Base-by-base conservation (phyloP, 2,888 invertebrate species). In the Epistrophe eligans region DNA sequence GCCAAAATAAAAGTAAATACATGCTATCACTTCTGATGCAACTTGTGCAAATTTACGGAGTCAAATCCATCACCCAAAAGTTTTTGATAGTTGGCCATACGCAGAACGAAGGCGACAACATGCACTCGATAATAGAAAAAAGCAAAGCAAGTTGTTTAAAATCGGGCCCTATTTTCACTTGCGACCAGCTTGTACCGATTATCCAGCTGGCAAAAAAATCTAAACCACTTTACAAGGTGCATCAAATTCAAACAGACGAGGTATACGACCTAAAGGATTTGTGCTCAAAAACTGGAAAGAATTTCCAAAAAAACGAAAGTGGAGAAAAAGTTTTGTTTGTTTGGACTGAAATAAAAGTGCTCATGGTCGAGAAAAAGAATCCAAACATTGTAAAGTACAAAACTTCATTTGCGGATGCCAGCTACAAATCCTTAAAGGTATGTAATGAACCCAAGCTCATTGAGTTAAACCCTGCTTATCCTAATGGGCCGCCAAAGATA, bases 1-100 rank as follows among this genome's bases (percentile, higher is more conserved):
- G 72, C 15, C 72, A 72, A 58, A 72, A 58, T 32, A 58, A 72
- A 45, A 72, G 52, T 19, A 72, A 72, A 55, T 72, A 58, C 32
- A 28, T 72, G 17, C n/a, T 72, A 10, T 70, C 40, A 10, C 28
- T 67, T 32, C 17, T 66, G 15, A 66, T 66, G 32, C 66, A 66
- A 66, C 66, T 67, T 32, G 32, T 67, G 15, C 35, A 67, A 67
- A 52, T 67, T 67, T 32, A 50, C 7, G 19, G 15, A 11, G 28
- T 50, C 8, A 58, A 58, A 58, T 57, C 57, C 17, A 71, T 45
- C 11, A 71, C 71, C 17, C 71, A 71, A 57, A 71, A 32, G 38
- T 72, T 71, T 17, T 32, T 71, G 9, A 57, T 71, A 28, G 71
- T 71, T 10, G 71, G 11, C 71, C 71, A 57, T 15, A 58, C 57